A percentile compares a stretch with the other conserved stretches of the same genome.
phyloP scores from a whole-genome alignment of 2,888 invertebrate species.

The Nomada lathburiana region DNA sequence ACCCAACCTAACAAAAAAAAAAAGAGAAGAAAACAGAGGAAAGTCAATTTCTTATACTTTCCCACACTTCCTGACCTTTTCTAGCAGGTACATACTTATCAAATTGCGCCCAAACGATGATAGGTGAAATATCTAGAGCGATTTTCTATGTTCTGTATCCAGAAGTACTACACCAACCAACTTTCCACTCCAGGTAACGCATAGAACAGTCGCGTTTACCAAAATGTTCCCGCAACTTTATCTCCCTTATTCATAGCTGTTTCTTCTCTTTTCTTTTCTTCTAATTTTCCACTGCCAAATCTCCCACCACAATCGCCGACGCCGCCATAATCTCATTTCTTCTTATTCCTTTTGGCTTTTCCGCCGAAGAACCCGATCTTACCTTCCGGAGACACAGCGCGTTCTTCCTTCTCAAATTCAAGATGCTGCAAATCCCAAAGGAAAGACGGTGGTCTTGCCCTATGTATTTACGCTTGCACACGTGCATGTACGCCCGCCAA shows the following conservation, averaged over 20 bases:
- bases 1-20: too few relatives aligned
- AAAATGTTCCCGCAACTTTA: conserved; percentile 7
- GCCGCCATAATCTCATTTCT: conserved; percentile 46
- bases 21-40: too few relatives aligned
- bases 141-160: too few relatives aligned
- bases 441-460: conserved; percentile 35
- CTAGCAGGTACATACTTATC: too few relatives aligned
- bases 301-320: conserved; percentile 39
- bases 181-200: neutral
- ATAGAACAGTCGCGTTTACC: conserved; percentile 14
- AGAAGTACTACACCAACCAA: neutral
- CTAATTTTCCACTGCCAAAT: conserved; percentile 4
- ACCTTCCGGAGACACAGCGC: conserved; percentile 57
- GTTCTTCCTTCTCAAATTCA: conserved; percentile 63
- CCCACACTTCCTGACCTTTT: too few relatives aligned
- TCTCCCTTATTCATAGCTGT: conserved; percentile 9
- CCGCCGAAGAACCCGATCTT: conserved; percentile 55
- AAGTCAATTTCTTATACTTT: too few relatives aligned
- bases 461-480: neutral
- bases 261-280: neutral
- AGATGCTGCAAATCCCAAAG: conserved; percentile 71
- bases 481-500: neutral
- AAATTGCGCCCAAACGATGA: too few relatives aligned
- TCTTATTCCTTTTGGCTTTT: conserved; percentile 38
- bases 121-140: too few relatives aligned